Evolutionary conservation across 2,113 vertebrate species (phyloP).

Genomic region (Oriolus oriolus): DNA sequence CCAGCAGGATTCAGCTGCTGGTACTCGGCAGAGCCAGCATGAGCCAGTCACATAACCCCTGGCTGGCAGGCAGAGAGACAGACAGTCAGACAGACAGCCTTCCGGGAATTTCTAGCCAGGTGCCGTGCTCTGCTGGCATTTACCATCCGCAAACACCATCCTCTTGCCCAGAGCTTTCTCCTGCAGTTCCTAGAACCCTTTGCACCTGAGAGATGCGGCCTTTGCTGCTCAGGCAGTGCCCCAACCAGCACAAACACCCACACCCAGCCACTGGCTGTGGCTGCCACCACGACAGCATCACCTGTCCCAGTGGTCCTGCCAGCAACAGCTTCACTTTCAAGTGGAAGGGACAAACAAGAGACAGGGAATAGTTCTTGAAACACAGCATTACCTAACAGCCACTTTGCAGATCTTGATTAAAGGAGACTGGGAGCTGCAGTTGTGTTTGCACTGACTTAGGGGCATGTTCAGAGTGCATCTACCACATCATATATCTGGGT

Average conservation of each 20-base stretch:
- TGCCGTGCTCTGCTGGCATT: background rate
- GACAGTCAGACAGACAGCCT: background rate
- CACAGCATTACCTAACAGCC: background rate
- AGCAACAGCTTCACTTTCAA: background rate
- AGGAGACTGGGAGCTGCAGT: background rate
- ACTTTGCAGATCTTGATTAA: background rate
- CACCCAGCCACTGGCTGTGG: background rate
- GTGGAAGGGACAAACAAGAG: background rate
- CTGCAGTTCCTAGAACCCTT: background rate
- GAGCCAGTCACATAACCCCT: rapidly evolving
- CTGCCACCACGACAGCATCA: rapidly evolving
- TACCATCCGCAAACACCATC: background rate
- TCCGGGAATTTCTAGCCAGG: background rate
- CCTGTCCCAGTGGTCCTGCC: rapidly evolving
- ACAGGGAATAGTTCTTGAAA: background rate
- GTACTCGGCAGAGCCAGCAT: background rate
- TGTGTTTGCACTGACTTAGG: background rate
- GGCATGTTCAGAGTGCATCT: background rate
- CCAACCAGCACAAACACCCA: background rate
- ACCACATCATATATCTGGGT: background rate
- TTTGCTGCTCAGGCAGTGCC: background rate
- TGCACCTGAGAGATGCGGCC: background rate
- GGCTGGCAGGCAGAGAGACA: background rate
- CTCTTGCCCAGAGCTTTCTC: background rate
- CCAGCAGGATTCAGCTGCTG: background rate